Percentiles rank a stretch among this genome's conserved stretches.
These are phyloP conservation scores for Monochamus alternatus DNA, from an alignment of 2,888 invertebrate genomes.

Conservation along the genomic window DNA sequence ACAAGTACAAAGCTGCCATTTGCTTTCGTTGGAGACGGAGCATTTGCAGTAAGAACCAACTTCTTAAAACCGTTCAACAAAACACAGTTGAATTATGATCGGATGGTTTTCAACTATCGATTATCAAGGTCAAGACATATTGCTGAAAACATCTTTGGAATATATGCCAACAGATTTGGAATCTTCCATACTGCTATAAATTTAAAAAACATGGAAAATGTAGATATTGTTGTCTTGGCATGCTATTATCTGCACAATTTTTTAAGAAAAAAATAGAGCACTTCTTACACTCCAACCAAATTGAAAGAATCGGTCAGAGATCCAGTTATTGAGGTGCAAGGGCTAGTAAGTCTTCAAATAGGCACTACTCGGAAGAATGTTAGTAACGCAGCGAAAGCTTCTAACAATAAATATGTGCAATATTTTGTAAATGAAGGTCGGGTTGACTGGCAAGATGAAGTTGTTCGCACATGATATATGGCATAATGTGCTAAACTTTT, in stretches of 20 bases:
- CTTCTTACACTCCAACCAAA: constrained; percentile 12
- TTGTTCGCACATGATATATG: not conserved
- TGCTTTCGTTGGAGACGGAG: no score
- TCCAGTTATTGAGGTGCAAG: constrained; percentile 3
- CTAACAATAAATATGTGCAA: constrained; percentile 9
- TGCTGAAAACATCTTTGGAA: no score
- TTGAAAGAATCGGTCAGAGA: not conserved
- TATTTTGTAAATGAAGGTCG: constrained; percentile 5
- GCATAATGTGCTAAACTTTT: no score
- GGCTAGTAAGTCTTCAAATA: not conserved
- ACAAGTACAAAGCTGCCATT: no score
- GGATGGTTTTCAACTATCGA: no score
- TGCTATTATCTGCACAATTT: constrained; percentile 16
- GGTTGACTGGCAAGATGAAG: constrained; percentile 3
- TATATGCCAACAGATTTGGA: no score
- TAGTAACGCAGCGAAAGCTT: constrained; percentile 7
- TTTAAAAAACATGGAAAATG: no score
- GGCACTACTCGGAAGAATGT: constrained; percentile 7
- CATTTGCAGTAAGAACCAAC: no score
- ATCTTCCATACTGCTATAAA: no score
- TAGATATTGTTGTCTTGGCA: constrained; percentile 1
- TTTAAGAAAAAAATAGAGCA: constrained; percentile 13
- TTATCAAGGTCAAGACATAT: no score
- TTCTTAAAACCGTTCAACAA: no score
- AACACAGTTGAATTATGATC: no score